Base-by-base conservation (phyloP, 2,113 vertebrate species). In the Oryzias melastigma region DNA sequence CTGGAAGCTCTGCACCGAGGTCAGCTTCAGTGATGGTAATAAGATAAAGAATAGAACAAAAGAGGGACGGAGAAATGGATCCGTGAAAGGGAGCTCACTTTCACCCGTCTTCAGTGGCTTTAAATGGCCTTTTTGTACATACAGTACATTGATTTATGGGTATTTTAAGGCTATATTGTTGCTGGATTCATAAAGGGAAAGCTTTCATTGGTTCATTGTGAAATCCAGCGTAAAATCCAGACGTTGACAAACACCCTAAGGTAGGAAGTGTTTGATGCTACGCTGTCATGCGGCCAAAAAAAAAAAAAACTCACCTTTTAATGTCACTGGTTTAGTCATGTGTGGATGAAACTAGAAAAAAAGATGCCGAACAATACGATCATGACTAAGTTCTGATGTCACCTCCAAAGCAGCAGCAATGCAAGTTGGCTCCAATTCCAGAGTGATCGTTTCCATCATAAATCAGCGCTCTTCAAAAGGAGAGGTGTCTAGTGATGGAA, bases 301-400 rank as follows among this genome's bases (percentile, higher is more conserved):
- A 91, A 88, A 90, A 92, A 35, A 35, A 35, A 35, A 3, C 35
- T 35, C 8, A 35, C 10, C 35, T 35, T 35, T 10, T 35, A 35
- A 10, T 35, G 35, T 13, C 35, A 35, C 10, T 12, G 35, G 35
- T 35, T 35, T 35, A 8, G 35, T 35, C 35, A 12, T 35, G 35
- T 12, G 35, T 35, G 8, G 35, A 35, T 35, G 10, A 35, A 35
- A 35, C 10, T 12, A 8, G 35, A 77, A 83, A 63, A 78, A 82
- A 85, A 86, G 83, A 78, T 78, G 84, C 49, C 45, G 78, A 88
- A 84, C 89, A 71, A 74, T 35, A 61, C 66, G 70, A 84, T 89
- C 88, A 77, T 86, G 88, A 88, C 91, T 87, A 78, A 85, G 84
- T 78, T 89, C 90, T 92, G 90, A 94, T 94, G 93, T 94, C 89